A percentile compares a stretch with the other conserved stretches of the same genome.
phyloP scores from a whole-genome alignment of 2,113 vertebrate species.

The Pituophis catenifer region DNA sequence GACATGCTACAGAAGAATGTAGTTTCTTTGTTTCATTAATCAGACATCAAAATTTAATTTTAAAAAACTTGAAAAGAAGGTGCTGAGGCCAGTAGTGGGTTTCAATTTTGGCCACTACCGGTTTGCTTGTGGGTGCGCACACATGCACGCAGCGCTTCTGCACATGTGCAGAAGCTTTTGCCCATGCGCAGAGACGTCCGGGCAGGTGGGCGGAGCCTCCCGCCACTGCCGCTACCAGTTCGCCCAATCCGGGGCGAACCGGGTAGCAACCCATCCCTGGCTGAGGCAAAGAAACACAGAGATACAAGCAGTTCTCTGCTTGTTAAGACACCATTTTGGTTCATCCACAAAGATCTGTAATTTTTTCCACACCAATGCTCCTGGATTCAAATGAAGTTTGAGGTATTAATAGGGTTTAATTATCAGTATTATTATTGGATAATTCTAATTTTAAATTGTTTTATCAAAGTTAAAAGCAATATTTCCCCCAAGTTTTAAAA shows the following conservation, averaged over 20 bases:
- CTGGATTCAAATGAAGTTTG: not conserved
- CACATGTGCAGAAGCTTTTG: too few species aligned
- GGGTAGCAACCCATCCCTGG: too few species aligned
- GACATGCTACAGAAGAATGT: not conserved
- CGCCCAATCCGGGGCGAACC: too few species aligned
- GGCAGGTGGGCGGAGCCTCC: too few species aligned
- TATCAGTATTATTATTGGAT: not conserved
- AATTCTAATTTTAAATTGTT: not conserved
- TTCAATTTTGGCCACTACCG: too few species aligned
- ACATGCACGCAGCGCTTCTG: too few species aligned
- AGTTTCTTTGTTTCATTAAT: not conserved
- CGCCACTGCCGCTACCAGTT: too few species aligned
- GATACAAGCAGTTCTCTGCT: not conserved
- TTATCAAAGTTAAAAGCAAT: not conserved
- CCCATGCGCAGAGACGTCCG: too few species aligned
- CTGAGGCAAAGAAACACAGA: not conserved
- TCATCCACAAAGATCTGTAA: not conserved
- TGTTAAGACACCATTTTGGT: not conserved
- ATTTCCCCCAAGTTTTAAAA: not conserved
- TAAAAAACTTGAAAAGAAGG: not conserved
- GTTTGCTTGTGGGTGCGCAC: too few species aligned
- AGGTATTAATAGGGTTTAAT: not conserved
- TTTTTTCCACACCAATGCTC: not conserved
- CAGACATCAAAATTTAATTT: not conserved
- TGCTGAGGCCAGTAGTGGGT: too few species aligned